Base-by-base conservation (phyloP, 2,888 invertebrate genomes). In the Pyrocoelia pectoralis region DNA sequence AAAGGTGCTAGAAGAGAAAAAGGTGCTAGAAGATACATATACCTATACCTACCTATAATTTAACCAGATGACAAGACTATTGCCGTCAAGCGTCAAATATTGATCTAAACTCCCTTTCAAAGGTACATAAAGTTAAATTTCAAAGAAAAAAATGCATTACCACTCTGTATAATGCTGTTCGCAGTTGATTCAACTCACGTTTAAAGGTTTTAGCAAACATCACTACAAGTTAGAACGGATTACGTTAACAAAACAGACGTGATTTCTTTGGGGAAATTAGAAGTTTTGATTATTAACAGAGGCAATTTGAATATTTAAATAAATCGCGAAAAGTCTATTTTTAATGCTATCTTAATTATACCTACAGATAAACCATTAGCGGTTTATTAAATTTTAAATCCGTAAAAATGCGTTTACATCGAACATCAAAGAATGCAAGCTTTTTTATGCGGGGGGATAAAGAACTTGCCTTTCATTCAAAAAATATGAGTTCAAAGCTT, bases 181-280 rank as follows among this genome's bases (percentile, higher is more conserved):
- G 24, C 41, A 12, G 40, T 13, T 8, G 33, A 60, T 50, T 60
- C 54, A 41, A 14, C 24, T 28, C 55, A 54, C 61, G 61, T 61
- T 59, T 61, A 61, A 55, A 41, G 51, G 50, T 61, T 55, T 55
- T 61, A 55, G 54, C 49, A 61, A 55, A 50, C 55, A 43, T 51
- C 55, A 28, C 54, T 24, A 55, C 55, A 43, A 53, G 48, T 61
- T 61, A 61, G 40, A 57, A 40, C 49, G 54, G 38, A 56, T 46
- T 40, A 48, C 19, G 41, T 54, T 48, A 19, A 38, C 65, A 66
- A 63, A 67, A 66, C 70, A 64, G 68, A 66, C 68, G 68, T 79
- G 77, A 80, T 80, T 81, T 81, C 80, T 81, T 80, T 74, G 68
- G 81, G 81, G 81, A 81, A 81, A 81, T 81, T 79, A 79, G 75